Conservation (phyloP, 2,113 vertebrate genomes). For the Zosterops borbonicus region DNA sequence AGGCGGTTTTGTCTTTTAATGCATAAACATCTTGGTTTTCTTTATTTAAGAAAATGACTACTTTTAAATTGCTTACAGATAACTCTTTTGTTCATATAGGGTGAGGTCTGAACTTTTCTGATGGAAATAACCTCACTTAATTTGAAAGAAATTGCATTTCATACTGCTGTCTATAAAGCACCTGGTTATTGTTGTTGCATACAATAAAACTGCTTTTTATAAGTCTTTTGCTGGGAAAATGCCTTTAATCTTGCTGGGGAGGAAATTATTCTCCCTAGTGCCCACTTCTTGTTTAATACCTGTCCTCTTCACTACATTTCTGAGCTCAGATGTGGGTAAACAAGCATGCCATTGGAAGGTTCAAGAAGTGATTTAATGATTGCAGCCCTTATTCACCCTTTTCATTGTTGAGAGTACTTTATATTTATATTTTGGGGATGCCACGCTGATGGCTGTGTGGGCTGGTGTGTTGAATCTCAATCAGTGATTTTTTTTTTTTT, state of each 20-base stretch:
- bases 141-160: conserved; percentile 23
- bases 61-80: background rate
- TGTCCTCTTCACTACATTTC: background rate
- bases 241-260: background rate
- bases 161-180: background rate
- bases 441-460: background rate
- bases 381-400: background rate
- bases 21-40: background rate
- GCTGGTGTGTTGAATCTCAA: background rate
- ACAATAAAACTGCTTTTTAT: background rate
- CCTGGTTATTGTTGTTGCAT: background rate
- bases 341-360: background rate
- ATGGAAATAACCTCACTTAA: conserved; percentile 28
- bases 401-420: background rate
- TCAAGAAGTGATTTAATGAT: background rate
- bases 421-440: background rate
- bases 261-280: background rate
- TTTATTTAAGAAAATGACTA: background rate
- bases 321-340: background rate
- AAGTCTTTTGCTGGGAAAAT: background rate
- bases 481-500: background rate
- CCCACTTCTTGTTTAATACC: background rate
- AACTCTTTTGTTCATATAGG: background rate
- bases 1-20: background rate
- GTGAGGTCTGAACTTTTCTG: background rate